Evolutionary conservation across 2,888 invertebrate genomes (phyloP).

Genomic region (Hydraecia micacea): DNA sequence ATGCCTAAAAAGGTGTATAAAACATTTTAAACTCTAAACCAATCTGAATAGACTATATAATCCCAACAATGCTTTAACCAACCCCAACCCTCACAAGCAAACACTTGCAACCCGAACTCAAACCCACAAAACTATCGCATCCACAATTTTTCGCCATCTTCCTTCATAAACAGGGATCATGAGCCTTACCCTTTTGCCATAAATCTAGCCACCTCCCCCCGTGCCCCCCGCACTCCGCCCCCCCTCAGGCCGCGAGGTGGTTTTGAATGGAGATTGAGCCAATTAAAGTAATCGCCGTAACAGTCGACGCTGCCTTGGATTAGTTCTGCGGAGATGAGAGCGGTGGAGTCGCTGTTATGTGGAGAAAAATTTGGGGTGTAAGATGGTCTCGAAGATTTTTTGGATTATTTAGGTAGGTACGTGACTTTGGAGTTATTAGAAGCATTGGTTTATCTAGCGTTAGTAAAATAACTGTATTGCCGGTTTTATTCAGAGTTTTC

Average conservation of each 20-base stretch:
- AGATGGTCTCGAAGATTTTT: background rate
- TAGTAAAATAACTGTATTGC: background rate
- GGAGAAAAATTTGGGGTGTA: background rate
- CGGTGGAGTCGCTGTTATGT: constrained; percentile 71
- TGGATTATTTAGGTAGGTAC: too few species aligned
- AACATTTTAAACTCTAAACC: background rate
- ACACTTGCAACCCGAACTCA: background rate
- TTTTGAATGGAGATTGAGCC: constrained; percentile 92
- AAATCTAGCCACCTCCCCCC: constrained; percentile 85
- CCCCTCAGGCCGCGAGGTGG: constrained; percentile 83
- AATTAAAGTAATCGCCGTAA: constrained; percentile 93
- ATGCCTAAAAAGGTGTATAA: background rate
- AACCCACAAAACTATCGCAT: constrained; percentile 68
- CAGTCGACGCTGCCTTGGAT: constrained; percentile 93
- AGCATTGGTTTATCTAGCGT: background rate
- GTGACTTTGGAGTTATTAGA: background rate
- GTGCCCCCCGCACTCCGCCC: constrained; percentile 71
- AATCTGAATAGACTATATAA: background rate
- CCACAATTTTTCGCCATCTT: constrained; percentile 86
- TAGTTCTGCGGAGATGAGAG: constrained; percentile 85
- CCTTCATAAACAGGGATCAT: constrained; percentile 90
- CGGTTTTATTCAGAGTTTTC: background rate
- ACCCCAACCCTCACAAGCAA: background rate
- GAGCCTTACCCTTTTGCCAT: constrained; percentile 88
- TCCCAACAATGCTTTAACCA: background rate